Conservation (phyloP, 1,140 invertebrate species). For the Drosophila guanche region DNA sequence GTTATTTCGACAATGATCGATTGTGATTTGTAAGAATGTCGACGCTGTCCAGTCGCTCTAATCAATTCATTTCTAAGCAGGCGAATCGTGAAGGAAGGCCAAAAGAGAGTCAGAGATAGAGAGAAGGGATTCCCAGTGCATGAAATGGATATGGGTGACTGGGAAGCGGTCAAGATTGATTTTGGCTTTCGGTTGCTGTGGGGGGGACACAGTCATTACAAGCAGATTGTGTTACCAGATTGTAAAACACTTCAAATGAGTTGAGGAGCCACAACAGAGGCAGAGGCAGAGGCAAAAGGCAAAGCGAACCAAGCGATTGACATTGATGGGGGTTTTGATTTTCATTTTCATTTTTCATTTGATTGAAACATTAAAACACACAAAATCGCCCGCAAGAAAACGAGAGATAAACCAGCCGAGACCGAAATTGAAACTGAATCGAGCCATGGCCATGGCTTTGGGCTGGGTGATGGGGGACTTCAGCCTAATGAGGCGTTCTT, state of each 20-base stretch:
- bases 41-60: conserved; percentile 35
- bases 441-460: conserved; percentile 9
- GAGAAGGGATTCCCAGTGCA: neutral
- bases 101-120: neutral
- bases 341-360: conserved; percentile 75
- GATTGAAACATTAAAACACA: conserved; percentile 76
- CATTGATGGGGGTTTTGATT: conserved; percentile 78
- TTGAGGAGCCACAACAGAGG: too few relatives aligned
- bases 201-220: conserved; percentile 33
- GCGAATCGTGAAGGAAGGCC: conserved; percentile 32
- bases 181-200: conserved; percentile 48
- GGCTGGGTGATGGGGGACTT: conserved; percentile 15
- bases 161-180: conserved; percentile 66
- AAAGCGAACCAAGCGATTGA: conserved; percentile 32
- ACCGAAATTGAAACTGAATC: neutral
- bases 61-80: conserved; percentile 56
- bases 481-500: conserved; percentile 69
- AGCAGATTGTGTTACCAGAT: conserved; percentile 71
- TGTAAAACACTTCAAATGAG: conserved; percentile 66
- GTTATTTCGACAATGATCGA: conserved; percentile 68
- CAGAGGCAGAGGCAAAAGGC: neutral
- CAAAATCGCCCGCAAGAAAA: conserved; percentile 9
- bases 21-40: conserved; percentile 74
- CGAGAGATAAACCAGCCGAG: conserved; percentile 18
- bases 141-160: conserved; percentile 69